Evolutionary conservation across 2,888 invertebrate species (phyloP).

Genomic region (Linnaemya tessellans): DNA sequence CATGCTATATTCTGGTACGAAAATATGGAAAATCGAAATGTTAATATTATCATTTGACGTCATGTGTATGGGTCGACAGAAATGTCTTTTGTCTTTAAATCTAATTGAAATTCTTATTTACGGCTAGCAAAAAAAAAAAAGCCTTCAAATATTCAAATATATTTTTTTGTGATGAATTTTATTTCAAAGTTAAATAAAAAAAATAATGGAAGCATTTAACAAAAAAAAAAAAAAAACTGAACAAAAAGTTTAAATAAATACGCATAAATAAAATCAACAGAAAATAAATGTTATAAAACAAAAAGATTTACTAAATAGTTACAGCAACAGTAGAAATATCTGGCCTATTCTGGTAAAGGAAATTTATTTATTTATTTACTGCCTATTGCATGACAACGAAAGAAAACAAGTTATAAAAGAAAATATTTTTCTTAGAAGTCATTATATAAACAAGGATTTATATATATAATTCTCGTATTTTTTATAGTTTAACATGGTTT

Average conservation of each 20-base stretch:
- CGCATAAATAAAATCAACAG: slow-evolving; percentile 47
- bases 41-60: slow-evolving; percentile 62
- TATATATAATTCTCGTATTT: too few relatives aligned
- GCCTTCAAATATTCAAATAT: slow-evolving; percentile 68
- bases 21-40: slow-evolving; percentile 40
- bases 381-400: too few relatives aligned
- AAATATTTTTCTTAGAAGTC: too few relatives aligned
- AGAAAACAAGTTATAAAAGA: too few relatives aligned
- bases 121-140: slow-evolving; percentile 38
- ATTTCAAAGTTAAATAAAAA: slow-evolving; percentile 16
- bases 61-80: slow-evolving; percentile 42
- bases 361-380: neutral
- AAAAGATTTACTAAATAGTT: slow-evolving; percentile 1
- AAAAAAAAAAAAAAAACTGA: neutral
- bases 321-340: neutral
- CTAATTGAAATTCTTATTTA: slow-evolving; percentile 62
- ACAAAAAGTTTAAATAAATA: slow-evolving; percentile 28
- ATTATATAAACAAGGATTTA: too few relatives aligned
- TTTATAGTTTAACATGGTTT: too few relatives aligned
- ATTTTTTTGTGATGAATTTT: slow-evolving; percentile 14
- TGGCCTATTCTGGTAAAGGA: neutral
- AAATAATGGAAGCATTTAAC: slow-evolving; percentile 24
- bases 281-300: slow-evolving; percentile 13
- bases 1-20: slow-evolving; percentile 2
- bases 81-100: slow-evolving; percentile 8